Evolutionary conservation across 2,113 vertebrate species (phyloP).

Genomic region (Corvus moneduloides): DNA sequence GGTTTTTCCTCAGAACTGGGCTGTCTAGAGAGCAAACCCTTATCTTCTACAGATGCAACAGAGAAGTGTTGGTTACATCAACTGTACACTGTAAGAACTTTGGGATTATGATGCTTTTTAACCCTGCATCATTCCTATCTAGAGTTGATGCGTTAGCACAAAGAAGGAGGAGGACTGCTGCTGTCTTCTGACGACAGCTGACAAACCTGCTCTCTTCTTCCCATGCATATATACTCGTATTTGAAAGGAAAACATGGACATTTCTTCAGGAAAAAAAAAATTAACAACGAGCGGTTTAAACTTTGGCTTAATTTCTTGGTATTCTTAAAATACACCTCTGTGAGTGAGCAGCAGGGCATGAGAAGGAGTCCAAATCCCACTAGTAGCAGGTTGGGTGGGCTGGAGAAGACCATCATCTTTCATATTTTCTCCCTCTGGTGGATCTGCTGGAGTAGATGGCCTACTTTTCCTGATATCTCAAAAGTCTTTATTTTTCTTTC

Average conservation of each 20-base stretch:
- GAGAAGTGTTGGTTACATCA: neutral
- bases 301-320: neutral
- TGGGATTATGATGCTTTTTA: neutral
- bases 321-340: neutral
- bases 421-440: neutral
- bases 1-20: neutral
- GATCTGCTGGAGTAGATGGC: neutral
- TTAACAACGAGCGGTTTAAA: rapidly evolving
- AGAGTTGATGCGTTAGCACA: neutral
- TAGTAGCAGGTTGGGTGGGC: neutral
- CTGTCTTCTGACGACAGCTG: neutral
- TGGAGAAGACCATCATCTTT: neutral
- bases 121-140: neutral
- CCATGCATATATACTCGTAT: neutral
- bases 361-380: neutral
- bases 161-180: neutral
- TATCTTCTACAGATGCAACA: neutral
- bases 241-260: neutral
- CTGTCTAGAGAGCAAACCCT: neutral
- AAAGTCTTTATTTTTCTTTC: neutral
- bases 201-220: neutral
- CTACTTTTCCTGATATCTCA: neutral
- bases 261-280: neutral
- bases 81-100: neutral
- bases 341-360: neutral